Conservation (phyloP, 2,797 vertebrate genomes). For the Microctenopoma lineatum region DNA sequence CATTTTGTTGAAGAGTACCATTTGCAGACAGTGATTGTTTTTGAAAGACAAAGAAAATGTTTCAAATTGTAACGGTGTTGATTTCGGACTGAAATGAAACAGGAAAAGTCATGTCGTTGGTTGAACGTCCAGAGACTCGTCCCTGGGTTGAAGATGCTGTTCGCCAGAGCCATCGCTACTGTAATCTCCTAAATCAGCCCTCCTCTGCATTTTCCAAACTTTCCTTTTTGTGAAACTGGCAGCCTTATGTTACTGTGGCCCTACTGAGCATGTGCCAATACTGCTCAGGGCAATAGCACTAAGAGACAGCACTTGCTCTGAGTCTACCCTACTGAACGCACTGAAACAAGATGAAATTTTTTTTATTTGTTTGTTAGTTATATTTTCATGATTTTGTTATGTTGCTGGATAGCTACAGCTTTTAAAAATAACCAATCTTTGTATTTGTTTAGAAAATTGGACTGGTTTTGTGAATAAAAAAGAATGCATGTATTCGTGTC, state of each 20-base stretch:
- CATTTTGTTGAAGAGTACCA: conserved; percentile 63
- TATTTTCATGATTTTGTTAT: conserved; percentile 78
- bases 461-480: conserved; percentile 99
- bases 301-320: conserved; percentile 84
- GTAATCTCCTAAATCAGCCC: conserved; percentile 74
- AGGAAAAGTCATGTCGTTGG: conserved; percentile 46
- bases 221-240: conserved; percentile 77
- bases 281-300: conserved; percentile 80
- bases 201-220: conserved; percentile 72
- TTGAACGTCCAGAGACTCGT: conserved; percentile 56
- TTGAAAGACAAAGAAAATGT: conserved; percentile 80
- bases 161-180: conserved; percentile 71
- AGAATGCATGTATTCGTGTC: conserved; percentile 99
- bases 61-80: conserved; percentile 81
- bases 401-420: conserved; percentile 86
- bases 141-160: conserved; percentile 65
- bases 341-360: conserved; percentile 79
- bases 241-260: conserved; percentile 80
- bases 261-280: conserved; percentile 78
- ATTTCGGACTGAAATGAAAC: conserved; percentile 70
- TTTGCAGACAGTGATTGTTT: conserved; percentile 76
- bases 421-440: conserved; percentile 94
- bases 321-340: conserved; percentile 84
- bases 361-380: conserved; percentile 69
- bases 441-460: conserved; percentile 99